Conservation (phyloP, 2,797 vertebrate genomes). For the Amniataba percoides region DNA sequence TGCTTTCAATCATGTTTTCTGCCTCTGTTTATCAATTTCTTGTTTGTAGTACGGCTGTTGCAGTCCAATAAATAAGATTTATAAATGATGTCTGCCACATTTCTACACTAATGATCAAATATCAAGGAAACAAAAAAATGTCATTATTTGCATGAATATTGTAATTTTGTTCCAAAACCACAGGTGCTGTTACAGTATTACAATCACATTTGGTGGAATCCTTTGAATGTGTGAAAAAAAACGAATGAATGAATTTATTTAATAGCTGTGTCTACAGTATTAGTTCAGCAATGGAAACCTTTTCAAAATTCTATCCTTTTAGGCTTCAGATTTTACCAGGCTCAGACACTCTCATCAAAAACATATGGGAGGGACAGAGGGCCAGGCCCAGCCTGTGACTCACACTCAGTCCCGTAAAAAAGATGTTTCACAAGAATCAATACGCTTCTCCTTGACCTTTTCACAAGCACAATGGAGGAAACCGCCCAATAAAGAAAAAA, state of each 20-base stretch:
- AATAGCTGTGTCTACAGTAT: slow-evolving; percentile 10
- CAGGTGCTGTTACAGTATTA: neutral
- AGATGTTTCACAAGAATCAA: slow-evolving; percentile 33
- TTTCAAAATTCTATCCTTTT: slow-evolving; percentile 11
- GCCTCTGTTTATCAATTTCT: neutral
- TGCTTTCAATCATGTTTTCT: neutral
- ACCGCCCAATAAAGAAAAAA: no score
- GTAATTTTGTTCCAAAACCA: neutral
- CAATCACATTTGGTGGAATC: neutral
- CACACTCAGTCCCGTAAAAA: slow-evolving; percentile 1
- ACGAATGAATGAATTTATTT: neutral
- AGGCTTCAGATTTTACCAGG: slow-evolving; percentile 7
- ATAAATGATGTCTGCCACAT: neutral
- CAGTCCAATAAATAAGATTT: neutral
- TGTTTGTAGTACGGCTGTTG: neutral
- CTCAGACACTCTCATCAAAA: slow-evolving; percentile 46
- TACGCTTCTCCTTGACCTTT: slow-evolving; percentile 52
- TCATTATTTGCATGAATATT: neutral
- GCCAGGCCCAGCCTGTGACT: slow-evolving; percentile 6
- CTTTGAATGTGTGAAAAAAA: neutral
- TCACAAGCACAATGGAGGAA: slow-evolving; percentile 15
- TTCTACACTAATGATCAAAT: neutral
- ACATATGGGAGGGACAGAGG: slow-evolving; percentile 14
- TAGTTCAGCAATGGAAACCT: slow-evolving; percentile 5
- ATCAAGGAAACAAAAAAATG: neutral